A percentile compares a stretch with the other conserved stretches of the same genome.
phyloP scores from a whole-genome alignment of 2,888 invertebrate species.

The Temnothorax ravouxi region DNA sequence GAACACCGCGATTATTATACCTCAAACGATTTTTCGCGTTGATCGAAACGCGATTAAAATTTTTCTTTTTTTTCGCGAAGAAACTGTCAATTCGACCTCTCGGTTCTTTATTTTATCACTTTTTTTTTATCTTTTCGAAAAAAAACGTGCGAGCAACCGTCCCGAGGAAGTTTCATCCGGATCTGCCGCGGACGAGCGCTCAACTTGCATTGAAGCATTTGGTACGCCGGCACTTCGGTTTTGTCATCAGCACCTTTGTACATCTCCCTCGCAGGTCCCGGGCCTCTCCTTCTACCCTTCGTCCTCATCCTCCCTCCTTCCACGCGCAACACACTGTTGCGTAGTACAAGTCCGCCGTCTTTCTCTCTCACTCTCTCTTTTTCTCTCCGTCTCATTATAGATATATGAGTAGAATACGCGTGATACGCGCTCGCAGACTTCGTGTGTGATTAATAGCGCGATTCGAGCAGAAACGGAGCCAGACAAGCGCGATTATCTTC shows the following conservation, averaged over 20 bases:
- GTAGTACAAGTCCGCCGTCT: conserved; percentile 33
- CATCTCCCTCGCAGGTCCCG: conserved; percentile 65
- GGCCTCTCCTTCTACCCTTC: conserved; percentile 50
- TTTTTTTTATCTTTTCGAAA: not conserved
- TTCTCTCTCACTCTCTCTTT: conserved; percentile 44
- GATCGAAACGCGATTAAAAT: not conserved
- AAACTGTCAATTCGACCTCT: not conserved
- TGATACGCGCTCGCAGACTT: not conserved
- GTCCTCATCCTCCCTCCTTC: conserved; percentile 41
- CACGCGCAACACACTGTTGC: conserved; percentile 37
- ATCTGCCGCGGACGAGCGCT: conserved; percentile 70
- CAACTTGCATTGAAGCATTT: conserved; percentile 73
- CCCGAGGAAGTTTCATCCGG: conserved; percentile 2
- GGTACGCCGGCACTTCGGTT: conserved; percentile 67
- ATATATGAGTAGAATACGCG: conserved; percentile 16
- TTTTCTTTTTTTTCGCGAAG: not conserved
- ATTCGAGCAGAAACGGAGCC: conserved; percentile 7
- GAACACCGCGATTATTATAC: not conserved
- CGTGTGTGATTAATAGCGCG: conserved; percentile 29
- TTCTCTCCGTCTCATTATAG: not conserved
- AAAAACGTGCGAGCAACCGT: conserved; percentile 19
- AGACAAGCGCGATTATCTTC: conserved; percentile 8
- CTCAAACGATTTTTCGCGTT: conserved; percentile 17
- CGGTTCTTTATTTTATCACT: not conserved
- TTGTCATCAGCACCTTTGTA: conserved; percentile 75